A percentile compares a stretch with the other conserved stretches of the same genome.
Evolutionary conservation across 2,888 invertebrate species (phyloP).

Genomic region (Psylliodes chrysocephalus): DNA sequence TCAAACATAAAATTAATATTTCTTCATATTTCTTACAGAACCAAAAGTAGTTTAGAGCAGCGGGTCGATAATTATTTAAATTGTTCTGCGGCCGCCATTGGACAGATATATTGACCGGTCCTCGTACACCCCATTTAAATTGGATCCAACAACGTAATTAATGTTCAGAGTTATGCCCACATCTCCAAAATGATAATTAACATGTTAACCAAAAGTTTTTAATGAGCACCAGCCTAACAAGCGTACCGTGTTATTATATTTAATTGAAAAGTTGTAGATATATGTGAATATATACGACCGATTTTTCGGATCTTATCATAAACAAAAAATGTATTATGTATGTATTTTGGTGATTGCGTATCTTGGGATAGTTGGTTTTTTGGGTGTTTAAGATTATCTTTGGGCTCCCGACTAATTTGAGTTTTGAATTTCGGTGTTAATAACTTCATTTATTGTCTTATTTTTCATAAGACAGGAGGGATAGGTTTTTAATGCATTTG

Average conservation of each 20-base stretch:
- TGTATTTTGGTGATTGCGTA: neutral
- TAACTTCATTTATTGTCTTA: neutral
- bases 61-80: too few relatives aligned
- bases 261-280: conserved; percentile 12
- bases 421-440: neutral
- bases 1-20: too few relatives aligned
- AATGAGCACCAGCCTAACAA: conserved; percentile 6
- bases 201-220: conserved; percentile 16
- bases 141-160: conserved; percentile 7
- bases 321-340: too few relatives aligned
- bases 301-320: conserved; percentile 2
- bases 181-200: conserved; percentile 12
- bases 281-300: neutral
- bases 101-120: neutral
- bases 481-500: too few relatives aligned
- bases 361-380: neutral
- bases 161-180: neutral
- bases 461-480: too few relatives aligned
- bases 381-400: neutral
- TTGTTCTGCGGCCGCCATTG: too few relatives aligned
- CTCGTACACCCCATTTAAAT: conserved; percentile 2
- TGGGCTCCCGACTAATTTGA: neutral
- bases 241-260: conserved; percentile 1
- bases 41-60: too few relatives aligned
- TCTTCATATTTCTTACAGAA: too few relatives aligned